Percentiles rank a stretch among this genome's conserved stretches.
Evolutionary conservation across 1,140 invertebrate species (phyloP).

Genomic region (Hycleus cichorii): DNA sequence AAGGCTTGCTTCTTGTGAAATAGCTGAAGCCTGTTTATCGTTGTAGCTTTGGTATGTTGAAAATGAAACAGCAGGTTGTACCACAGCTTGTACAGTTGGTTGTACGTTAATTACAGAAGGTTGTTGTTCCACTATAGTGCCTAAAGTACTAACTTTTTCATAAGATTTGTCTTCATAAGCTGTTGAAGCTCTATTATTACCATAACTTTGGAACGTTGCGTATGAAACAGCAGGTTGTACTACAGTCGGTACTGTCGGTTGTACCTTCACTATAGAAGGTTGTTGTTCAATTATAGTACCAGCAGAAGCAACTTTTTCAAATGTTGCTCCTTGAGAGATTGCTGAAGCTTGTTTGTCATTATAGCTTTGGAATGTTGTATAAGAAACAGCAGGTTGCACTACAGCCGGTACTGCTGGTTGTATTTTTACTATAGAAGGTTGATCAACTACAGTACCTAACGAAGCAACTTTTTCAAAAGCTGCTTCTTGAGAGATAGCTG

Average conservation of each 20-base stretch:
- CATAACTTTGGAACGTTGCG: background rate
- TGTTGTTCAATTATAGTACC: slow-evolving; percentile 6
- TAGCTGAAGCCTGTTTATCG: background rate
- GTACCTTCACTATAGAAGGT: slow-evolving; percentile 6
- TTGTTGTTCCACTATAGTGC: no score
- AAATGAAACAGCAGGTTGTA: no score
- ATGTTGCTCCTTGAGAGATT: no score
- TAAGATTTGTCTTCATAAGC: no score
- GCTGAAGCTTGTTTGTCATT: background rate
- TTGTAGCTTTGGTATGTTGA: no score
- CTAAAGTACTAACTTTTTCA: no score
- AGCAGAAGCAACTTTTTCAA: no score
- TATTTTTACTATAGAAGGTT: background rate
- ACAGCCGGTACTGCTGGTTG: background rate
- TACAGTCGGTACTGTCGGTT: background rate
- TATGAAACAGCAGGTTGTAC: slow-evolving; percentile 10
- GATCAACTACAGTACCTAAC: no score
- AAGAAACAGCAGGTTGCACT: background rate
- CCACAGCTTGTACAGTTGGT: background rate
- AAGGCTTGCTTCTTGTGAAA: no score
- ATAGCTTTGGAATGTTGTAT: slow-evolving; percentile 20
- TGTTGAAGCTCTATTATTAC: no score
- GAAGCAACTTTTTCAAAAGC: no score
- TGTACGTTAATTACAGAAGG: background rate
- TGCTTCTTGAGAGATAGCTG: no score